Evolutionary conservation across 2,888 invertebrate genomes (phyloP), one percentile per base, ranked within the genome.

Genomic region (Tortrix viridana): DNA sequence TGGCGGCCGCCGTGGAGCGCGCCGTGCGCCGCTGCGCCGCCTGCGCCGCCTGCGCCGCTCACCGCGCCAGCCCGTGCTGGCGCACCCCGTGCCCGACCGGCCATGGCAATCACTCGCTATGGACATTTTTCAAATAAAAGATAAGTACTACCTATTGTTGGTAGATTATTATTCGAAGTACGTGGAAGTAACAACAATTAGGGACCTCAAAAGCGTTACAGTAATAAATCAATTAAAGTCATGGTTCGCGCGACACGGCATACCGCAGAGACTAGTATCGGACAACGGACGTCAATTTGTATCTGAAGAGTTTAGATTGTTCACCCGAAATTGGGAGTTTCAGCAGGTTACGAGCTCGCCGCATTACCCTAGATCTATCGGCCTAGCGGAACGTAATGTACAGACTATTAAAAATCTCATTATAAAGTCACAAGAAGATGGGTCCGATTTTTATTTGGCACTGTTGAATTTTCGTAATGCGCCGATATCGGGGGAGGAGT

Each of bases 401-500:
- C 60, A 61, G 48, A 60, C 65, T 2, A 26, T 65, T 9, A 67
- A 67, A 43, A 41, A 48, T 0, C 22, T 67, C 32, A 41, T 67
- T 5, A 52, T 38, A 12, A 67, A 65, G 52, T 54, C 62, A 3
- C 18, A 47, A 5, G 61, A 59, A 23, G 65, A 67, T 37, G 22
- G 37, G 5, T 48, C 60, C 1, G 69, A 69, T 32, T 66, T 65
- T 47, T 65, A 67, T n/a, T 49, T 67, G 16, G 68, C 62, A 14
- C 38, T 68, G 4, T 55, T 69, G 3, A 65, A 67, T 16, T 71
- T 65, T 44, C 48, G 69, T 47, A 69, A 61, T 38, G 68, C 69
- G 3, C 48, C 48, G 7, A 26, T 48, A 20, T 54, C 64, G 14
- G 61, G 61, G 2, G 61, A 61, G 55, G 3, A 22, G 2, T 55